Evolutionary conservation across 2,888 invertebrate genomes (phyloP), one percentile per base, ranked within the genome.

Genomic region (Hypomecis atomaria): DNA sequence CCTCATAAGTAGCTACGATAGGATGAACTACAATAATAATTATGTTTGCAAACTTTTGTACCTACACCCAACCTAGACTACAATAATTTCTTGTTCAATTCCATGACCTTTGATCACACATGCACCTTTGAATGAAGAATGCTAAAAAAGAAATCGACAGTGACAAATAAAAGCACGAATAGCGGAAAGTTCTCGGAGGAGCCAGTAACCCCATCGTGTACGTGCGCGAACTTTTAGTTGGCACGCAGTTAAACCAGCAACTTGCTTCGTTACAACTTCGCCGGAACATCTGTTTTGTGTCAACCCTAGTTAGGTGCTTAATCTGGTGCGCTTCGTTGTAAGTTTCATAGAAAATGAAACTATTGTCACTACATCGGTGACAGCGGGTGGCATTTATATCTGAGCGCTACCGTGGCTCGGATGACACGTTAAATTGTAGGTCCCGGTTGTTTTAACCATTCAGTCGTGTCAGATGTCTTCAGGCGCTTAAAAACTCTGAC

Each of bases 261-360:
- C 48, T 59, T 49, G 56, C 53, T 66, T 66, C 66, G 62, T 66
- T 68, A 69, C 62, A 69, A 74, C 66, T 72, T 70, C 11, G 47
- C 40, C 57, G 59, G 66, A 69, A 74, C 74, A 74, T 74, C 72
- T 74, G 73, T 69, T 72, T 65, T 64, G 65, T 67, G 70, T 72
- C 72, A 67, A 71, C 69, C 60, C 57, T 53, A 40, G 38, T 57
- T 66, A 50, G 8, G 50, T 47, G 47, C 56, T 52, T 59, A 59
- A 59, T 59, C 55, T 59, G 44, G 49, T 50, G 23, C 57, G 48
- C 58, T 52, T 37, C 13, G 62, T 60, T 10, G 45, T 53, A 23
- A 43, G n/a, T 40, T 53, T 42, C 11, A 9, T n/a, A 23, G 23
- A 42, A 52, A 52, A 40, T 2, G n/a, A 23, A 1, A 2, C 38